These are phyloP conservation scores for Bungarus multicinctus DNA, from an alignment of 2,113 vertebrate species.

Conservation along the genomic window DNA sequence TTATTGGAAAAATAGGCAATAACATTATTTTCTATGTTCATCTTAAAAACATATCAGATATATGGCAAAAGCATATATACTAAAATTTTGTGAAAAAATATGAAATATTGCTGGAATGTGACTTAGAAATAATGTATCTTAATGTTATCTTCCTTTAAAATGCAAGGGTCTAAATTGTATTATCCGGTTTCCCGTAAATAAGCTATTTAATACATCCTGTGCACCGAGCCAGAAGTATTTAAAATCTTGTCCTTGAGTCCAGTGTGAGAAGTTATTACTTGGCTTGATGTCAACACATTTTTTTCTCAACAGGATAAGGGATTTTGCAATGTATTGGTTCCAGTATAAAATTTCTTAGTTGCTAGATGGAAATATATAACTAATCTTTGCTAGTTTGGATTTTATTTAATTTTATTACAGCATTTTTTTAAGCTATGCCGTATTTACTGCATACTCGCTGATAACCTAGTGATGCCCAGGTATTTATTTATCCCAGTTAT, in stretches of 20 bases:
- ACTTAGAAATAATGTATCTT: neutral
- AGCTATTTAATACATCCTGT: constrained; percentile 33
- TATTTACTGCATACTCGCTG: neutral
- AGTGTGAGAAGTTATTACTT: constrained; percentile 27
- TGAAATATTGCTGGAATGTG: neutral
- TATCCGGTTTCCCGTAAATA: constrained; percentile 15
- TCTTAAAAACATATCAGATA: neutral
- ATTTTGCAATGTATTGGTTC: neutral
- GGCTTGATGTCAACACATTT: constrained; percentile 26
- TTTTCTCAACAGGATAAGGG: constrained; percentile 30
- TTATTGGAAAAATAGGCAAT: neutral
- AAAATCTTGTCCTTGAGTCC: constrained; percentile 36
- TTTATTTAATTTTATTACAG: neutral
- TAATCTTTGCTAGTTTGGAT: neutral
- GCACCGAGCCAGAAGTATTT: constrained; percentile 37
- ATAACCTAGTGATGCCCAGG: too few species aligned
- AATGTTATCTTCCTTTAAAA: neutral
- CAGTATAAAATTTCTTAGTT: neutral
- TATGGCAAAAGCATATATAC: neutral
- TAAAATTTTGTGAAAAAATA: neutral
- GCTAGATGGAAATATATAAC: neutral
- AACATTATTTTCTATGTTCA: neutral
- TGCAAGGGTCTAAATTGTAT: neutral
- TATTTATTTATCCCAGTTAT: too few species aligned
- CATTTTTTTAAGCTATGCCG: neutral